These are phyloP conservation scores for Xylophagus ater DNA, from an alignment of 2,888 invertebrate genomes.

Conservation along the genomic window DNA sequence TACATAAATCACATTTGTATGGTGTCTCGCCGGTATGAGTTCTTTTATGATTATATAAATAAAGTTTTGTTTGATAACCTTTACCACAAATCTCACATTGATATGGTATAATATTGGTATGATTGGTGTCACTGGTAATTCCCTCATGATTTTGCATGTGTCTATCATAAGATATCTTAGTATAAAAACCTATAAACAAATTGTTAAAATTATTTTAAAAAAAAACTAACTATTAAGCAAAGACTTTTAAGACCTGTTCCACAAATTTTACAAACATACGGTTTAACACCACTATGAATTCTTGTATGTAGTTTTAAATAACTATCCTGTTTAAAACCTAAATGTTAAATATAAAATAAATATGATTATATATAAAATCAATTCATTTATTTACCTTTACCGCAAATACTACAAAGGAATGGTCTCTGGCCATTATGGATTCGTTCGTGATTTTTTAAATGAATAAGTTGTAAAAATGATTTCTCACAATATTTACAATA, in stretches of 20 bases:
- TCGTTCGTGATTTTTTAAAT: conserved; percentile 11
- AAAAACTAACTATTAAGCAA: conserved; percentile 9
- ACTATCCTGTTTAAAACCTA: conserved; percentile 14
- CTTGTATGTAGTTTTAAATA: conserved; percentile 15
- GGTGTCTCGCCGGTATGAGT: conserved; percentile 15
- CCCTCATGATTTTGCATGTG: conserved; percentile 13
- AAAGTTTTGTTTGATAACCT: conserved; percentile 14
- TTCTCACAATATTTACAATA: conserved; percentile 15
- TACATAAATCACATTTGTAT: conserved; percentile 8
- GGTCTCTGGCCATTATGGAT: conserved; percentile 12
- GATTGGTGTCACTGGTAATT: no score
- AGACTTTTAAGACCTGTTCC: conserved; percentile 12
- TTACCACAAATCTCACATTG: conserved; percentile 17
- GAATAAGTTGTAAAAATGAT: conserved; percentile 10
- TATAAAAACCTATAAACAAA: no score
- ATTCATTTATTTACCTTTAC: conserved; percentile 10
- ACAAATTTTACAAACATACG: conserved; percentile 14
- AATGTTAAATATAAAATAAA: not conserved
- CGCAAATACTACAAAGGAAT: conserved; percentile 17
- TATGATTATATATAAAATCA: not conserved
- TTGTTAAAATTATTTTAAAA: no score
- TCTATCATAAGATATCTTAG: no score
- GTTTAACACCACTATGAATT: conserved; percentile 11
- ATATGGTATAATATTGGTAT: conserved; percentile 10
- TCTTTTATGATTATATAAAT: conserved; percentile 14